These are phyloP conservation scores for Antheraea assamensis DNA, from an alignment of 2,888 invertebrate species.

Conservation along the genomic window DNA sequence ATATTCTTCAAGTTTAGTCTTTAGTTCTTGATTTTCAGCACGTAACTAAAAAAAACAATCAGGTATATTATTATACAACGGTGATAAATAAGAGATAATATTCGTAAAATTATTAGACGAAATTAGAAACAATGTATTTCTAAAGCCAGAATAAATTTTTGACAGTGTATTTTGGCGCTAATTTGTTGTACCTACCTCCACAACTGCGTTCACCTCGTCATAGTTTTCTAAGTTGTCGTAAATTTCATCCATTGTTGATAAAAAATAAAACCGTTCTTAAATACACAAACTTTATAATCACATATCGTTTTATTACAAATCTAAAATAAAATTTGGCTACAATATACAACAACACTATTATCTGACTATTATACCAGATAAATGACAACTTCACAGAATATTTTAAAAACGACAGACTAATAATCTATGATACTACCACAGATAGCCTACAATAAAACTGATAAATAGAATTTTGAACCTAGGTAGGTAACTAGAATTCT, in stretches of 20 bases:
- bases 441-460: too few species aligned
- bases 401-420: neutral
- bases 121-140: neutral
- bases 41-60: constrained; percentile 53
- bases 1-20: constrained; percentile 58
- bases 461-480: too few species aligned
- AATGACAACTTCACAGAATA: neutral
- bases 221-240: constrained; percentile 70
- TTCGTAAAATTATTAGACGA: neutral
- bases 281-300: neutral
- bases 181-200: constrained; percentile 68
- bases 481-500: too few species aligned
- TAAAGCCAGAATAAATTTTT: constrained; percentile 13
- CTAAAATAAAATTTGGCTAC: neutral
- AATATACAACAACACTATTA: neutral
- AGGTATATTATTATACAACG: neutral
- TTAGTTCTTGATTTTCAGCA: constrained; percentile 62
- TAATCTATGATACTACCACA: too few species aligned
- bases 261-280: neutral
- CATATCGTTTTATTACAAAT: neutral
- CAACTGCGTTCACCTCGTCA: constrained; percentile 54
- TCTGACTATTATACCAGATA: too few species aligned
- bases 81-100: neutral
- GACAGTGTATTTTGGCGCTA: constrained; percentile 62
- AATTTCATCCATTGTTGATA: constrained; percentile 56